Base-by-base conservation (phyloP, 2,797 vertebrate species). In the Streptopelia turtur region DNA sequence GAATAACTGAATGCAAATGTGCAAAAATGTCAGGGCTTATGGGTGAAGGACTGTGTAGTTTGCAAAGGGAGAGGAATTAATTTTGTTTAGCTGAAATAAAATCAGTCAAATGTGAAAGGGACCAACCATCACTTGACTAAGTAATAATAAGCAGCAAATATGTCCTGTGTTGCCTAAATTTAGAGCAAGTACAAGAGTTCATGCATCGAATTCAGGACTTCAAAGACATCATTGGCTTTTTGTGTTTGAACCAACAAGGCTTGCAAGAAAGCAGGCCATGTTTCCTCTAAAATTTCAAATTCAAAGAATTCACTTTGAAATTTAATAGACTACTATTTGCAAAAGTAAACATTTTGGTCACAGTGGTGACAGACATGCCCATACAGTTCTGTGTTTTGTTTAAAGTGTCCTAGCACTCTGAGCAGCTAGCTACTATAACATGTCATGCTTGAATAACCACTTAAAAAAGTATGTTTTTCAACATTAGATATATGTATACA, bases 201-300 rank as follows among this genome's bases (percentile, higher is more conserved):
- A 96, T 95, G 83, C 63, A 96, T 98, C 93, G 98, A 97, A 98
- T 98, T 98, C 95, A 86, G 82, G 83, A 98, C 98, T 98, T 98
- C 98, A 98, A 98, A 99, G 97, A 94, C 68, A 72, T 83, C 78
- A 95, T 95, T 77, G 95, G 50, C 87, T 96, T 98, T 98, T 98
- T 95, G 96, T 97, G 87, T 97, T 96, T 94, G 97, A 96, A 98
- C 91, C 95, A 96, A 49, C 8, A n/a, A 95, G 94, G 90, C 95
- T 97, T 97, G 97, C 88, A 97, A 98, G 95, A 98, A 98, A 97
- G 83, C 96, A 98, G 97, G 97, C 97, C 97, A 98, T 81, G 93
- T 98, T 98, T 98, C 97, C 97, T 97, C 97, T 97, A 98, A 97
- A 97, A 98, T 98, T 98, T 97, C 91, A 97, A 97, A 98, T 97